Evolutionary conservation across 2,113 vertebrate species (phyloP).

Genomic region (Buteo buteo): DNA sequence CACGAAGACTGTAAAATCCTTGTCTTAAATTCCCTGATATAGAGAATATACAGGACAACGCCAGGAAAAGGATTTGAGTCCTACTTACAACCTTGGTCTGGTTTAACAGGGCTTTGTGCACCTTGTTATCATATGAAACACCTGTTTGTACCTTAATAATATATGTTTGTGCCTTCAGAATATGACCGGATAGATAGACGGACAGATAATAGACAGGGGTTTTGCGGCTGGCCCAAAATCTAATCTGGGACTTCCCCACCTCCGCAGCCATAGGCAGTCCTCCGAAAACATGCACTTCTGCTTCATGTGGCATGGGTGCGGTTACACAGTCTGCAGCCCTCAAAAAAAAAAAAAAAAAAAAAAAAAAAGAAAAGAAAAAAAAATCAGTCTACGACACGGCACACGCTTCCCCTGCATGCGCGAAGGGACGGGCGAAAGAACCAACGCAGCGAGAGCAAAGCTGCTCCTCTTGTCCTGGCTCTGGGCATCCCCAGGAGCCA

Average conservation of each 20-base stretch:
- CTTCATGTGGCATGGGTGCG: background rate
- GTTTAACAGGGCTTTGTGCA: background rate
- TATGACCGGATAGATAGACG: background rate
- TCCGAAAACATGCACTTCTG: background rate
- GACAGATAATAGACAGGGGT: background rate
- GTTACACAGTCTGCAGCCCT: background rate
- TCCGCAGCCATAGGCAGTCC: background rate
- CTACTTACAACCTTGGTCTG: background rate
- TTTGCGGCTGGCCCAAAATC: background rate
- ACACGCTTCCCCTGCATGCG: background rate
- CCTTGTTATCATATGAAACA: background rate
- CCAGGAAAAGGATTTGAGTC: background rate
- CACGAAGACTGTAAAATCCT: background rate
- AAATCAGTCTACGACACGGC: accelerated
- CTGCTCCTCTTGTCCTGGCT: background rate
- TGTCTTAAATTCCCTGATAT: background rate
- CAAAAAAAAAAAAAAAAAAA: background rate
- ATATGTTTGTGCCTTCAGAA: background rate
- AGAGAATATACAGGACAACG: background rate
- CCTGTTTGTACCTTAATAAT: background rate
- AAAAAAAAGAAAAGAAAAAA: background rate
- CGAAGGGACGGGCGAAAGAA: background rate
- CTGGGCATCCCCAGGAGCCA: background rate
- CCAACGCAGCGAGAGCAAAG: background rate
- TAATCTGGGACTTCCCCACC: conserved; percentile 36